Conservation (phyloP, 2,797 vertebrate genomes). For the Nothura maculosa region DNA sequence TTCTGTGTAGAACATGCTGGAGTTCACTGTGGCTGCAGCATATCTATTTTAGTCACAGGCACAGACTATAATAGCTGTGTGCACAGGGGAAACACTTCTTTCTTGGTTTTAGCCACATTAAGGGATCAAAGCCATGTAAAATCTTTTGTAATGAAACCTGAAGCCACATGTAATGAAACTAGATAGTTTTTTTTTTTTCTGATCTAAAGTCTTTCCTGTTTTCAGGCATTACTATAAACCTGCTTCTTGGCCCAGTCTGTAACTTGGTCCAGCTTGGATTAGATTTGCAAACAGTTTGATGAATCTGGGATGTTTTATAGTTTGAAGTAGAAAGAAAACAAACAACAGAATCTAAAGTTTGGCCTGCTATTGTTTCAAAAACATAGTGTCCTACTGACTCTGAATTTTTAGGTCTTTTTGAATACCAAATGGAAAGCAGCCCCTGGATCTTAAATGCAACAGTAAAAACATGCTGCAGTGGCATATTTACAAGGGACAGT, state of each 20-base stretch:
- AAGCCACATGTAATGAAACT: slow-evolving; percentile 70
- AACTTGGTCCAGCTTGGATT: slow-evolving; percentile 60
- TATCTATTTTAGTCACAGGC: background rate
- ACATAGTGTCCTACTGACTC: slow-evolving; percentile 18
- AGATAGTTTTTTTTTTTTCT: slow-evolving; percentile 64
- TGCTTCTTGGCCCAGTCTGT: slow-evolving; percentile 38
- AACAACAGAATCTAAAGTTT: slow-evolving; percentile 26
- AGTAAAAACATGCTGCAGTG: background rate
- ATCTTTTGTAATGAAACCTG: slow-evolving; percentile 64
- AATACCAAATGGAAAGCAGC: slow-evolving; percentile 5
- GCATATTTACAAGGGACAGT: background rate
- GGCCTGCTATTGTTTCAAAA: slow-evolving; percentile 11
- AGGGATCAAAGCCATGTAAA: slow-evolving; percentile 64
- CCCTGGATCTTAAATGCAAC: background rate
- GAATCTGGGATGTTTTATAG: slow-evolving; percentile 58
- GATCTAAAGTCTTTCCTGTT: slow-evolving; percentile 71
- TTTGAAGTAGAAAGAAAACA: slow-evolving; percentile 55
- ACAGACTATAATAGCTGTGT: background rate
- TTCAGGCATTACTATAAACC: slow-evolving; percentile 68
- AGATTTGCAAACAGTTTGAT: slow-evolving; percentile 64
- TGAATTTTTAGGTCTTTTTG: slow-evolving; percentile 14
- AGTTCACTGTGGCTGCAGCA: background rate
- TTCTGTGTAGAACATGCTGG: background rate
- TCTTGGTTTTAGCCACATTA: slow-evolving; percentile 46
- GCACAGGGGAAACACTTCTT: background rate